Percentiles rank a stretch among this genome's conserved stretches.
Conservation (phyloP, 2,797 vertebrate species). For the Saxicola maurus region DNA sequence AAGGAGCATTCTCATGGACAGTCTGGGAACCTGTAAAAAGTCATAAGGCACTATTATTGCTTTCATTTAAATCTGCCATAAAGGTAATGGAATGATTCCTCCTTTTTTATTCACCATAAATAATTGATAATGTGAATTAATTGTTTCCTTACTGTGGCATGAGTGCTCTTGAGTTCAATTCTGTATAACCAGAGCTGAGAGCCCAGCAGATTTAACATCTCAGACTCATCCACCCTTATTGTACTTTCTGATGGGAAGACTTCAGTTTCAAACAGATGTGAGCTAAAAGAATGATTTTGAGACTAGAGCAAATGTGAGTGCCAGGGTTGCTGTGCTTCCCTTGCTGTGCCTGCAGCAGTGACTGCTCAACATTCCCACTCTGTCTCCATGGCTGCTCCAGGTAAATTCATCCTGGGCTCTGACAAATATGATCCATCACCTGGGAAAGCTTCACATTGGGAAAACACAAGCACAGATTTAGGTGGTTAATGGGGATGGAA, state of each 20-base stretch:
- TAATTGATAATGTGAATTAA: neutral
- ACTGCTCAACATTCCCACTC: neutral
- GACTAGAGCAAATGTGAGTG: neutral
- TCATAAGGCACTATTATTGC: slow-evolving; percentile 10
- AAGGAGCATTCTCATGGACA: slow-evolving; percentile 79
- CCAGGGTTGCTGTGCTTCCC: neutral
- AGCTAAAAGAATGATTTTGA: neutral
- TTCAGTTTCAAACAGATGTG: neutral
- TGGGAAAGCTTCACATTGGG: neutral
- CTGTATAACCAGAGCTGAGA: neutral
- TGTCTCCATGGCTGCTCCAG: neutral
- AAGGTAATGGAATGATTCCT: neutral
- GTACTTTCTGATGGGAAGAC: neutral
- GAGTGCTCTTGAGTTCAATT: neutral
- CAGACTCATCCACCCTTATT: neutral
- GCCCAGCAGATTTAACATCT: neutral
- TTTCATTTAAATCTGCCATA: slow-evolving; percentile 19
- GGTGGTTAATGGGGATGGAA: neutral
- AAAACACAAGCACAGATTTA: neutral
- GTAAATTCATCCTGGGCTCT: neutral
- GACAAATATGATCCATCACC: neutral
- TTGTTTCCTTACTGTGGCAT: neutral
- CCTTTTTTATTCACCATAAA: neutral
- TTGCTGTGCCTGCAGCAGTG: neutral
- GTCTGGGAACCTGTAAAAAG: slow-evolving; percentile 75